Conservation (phyloP, 2,797 vertebrate species). For the Lacerta agilis region DNA sequence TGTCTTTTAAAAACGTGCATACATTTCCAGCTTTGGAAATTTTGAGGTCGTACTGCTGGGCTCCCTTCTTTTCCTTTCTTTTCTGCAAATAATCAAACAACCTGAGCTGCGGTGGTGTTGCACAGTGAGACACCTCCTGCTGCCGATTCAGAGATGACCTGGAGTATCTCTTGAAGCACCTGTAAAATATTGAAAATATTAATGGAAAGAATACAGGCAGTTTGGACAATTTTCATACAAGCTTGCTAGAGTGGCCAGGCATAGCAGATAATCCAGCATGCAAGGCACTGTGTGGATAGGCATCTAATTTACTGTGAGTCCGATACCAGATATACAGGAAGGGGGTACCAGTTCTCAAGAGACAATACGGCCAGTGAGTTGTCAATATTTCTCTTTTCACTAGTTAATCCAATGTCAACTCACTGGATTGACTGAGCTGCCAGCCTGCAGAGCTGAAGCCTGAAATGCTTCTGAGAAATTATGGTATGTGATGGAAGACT, state of each 20-base stretch:
- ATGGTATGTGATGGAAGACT: neutral
- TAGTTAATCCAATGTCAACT: too few species aligned
- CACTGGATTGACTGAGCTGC: too few species aligned
- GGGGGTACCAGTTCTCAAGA: too few species aligned
- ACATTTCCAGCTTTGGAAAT: constrained; percentile 98
- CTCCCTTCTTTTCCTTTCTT: constrained; percentile 92
- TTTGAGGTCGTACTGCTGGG: constrained; percentile 94
- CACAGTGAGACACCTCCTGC: constrained; percentile 90
- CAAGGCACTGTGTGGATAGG: neutral
- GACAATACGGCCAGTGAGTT: neutral
- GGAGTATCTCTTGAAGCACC: constrained; percentile 95
- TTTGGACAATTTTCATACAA: neutral
- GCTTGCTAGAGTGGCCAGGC: neutral
- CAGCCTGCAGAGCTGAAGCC: too few species aligned
- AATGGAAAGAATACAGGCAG: neutral
- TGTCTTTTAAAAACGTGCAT: constrained; percentile 56
- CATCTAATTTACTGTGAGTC: too few species aligned
- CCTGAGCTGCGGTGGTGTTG: constrained; percentile 90
- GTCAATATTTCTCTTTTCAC: neutral
- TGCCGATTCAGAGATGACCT: constrained; percentile 93
- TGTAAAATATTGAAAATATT: constrained; percentile 62
- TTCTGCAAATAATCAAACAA: constrained; percentile 96
- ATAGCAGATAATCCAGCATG: neutral
- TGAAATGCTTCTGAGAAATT: neutral
- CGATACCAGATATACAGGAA: too few species aligned